Base-by-base conservation (phyloP, 53 echinoderm and acorn worm genomes). In the Paelopatides confundens region DNA sequence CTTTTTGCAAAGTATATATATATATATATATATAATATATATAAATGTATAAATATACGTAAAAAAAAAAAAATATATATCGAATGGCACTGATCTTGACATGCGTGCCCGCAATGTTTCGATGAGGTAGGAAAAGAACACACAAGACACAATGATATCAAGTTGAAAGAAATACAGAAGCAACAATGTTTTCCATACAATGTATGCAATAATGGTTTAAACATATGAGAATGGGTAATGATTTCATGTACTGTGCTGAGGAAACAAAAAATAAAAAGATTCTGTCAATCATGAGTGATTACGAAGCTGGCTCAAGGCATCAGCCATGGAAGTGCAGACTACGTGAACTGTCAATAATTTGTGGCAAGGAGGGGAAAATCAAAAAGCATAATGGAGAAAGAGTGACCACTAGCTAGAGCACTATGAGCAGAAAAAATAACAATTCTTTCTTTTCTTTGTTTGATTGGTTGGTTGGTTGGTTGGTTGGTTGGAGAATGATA, bases 211-310 rank as follows among this genome's bases (percentile, higher is more conserved):
- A 63, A 83, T 63, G 63, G 83, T 63, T 83, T 83, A 83, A 79
- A 83, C 83, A 83, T 65, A 83, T 83, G 83, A 83, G 65, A 83
- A 83, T 83, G 83, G 83, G 83, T 83, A 83, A 83, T 83, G 83
- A 83, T 35, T 64, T 83, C 65, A 83, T 83, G 83, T 83, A 83
- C 83, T 83, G 83, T 83, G 83, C 83, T 63, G 24, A 83, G 83
- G 83, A 83, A 83, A 83, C 83, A 46, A 64, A 83, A 82, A 74
- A 71, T 32, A 37, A 71, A 71, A 17, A 43, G 34, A 24, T 79
- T 53, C 54, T 79, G 79, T 79, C 79, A 79, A 79, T 79, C 63
- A 83, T 83, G 83, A 63, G 47, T 83, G 83, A 83, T 83, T 79
- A 83, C 58, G 28, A 83, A 83, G 83, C 83, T 83, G 83, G 65